Base-by-base conservation (phyloP, 2,113 vertebrate species). In the Lethenteron camtschaticum region DNA sequence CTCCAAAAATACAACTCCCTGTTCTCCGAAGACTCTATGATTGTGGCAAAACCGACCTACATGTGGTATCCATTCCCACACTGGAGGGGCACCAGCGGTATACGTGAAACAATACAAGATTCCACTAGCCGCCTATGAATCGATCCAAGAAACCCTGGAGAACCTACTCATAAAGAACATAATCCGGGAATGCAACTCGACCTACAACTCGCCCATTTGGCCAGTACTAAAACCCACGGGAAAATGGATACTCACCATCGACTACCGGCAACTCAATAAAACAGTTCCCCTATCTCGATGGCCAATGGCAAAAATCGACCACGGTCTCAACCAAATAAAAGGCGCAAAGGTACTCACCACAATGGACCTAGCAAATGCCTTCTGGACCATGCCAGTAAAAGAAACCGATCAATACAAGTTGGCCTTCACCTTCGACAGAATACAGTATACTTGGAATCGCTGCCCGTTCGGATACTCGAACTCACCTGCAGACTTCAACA, bases 231-330 rank as follows among this genome's bases (percentile, higher is more conserved):
- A 70, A 68, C 70, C 72, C 10, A 68, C 55, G 12, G 70, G 66
- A 9, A 73, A 71, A 69, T 73, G 70, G 56, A 13, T 18, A n/a
- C 57, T 71, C 9, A 71, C 70, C 3, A 73, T 73, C 68, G 57
- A 73, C 56, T 73, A 71, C 16, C 68, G 66, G 18, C 72, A 73
- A 60, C 56, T 72, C n/a, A 72, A 72, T 18, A 73, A 73, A 57
- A 68, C 69, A 16, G 63, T 69, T 13, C 58, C 73, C 9, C 59
- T 73, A 4, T 72, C 68, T 6, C 10, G 58, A 12, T 73, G 71
- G 70, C 73, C 58, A 18, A 73, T 73, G 59, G 72, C 70, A 18
- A 20, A 73, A 10, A 11, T 73, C 68, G 73, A 73, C 56, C 69
- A 74, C 12, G 69, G 70, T 59, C 59, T 68, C 10, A 57, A 63